Evolutionary conservation across 2,113 vertebrate species (phyloP).

Genomic region (Otis tarda): DNA sequence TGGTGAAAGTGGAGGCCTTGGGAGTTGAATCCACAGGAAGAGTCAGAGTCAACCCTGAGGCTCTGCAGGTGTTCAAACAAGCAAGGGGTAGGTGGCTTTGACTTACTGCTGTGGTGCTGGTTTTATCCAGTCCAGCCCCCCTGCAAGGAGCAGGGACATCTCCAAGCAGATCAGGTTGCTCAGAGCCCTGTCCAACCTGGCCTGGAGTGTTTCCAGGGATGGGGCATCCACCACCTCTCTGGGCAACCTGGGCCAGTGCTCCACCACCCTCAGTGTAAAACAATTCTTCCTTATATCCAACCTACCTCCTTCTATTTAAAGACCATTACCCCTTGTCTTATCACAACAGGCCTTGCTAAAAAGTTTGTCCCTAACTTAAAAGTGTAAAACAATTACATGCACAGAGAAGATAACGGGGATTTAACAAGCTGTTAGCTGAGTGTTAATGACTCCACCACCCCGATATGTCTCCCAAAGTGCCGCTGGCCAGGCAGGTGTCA

Average conservation of each 20-base stretch:
- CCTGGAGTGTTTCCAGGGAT: too few relatives aligned
- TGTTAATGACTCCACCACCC: background rate
- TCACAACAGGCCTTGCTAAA: too few relatives aligned
- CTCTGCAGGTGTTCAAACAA: constrained; percentile 83
- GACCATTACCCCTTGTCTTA: too few relatives aligned
- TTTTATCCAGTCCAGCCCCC: background rate
- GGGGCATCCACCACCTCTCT: too few relatives aligned
- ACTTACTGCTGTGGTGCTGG: background rate
- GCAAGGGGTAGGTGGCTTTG: constrained; percentile 84
- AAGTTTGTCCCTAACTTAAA: background rate
- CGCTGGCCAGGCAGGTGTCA: background rate
- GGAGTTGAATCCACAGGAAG: constrained; percentile 75
- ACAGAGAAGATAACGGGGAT: background rate
- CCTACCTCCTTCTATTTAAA: too few relatives aligned
- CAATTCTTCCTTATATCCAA: too few relatives aligned
- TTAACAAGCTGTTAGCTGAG: background rate
- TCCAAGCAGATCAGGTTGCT: too few relatives aligned
- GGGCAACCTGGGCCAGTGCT: too few relatives aligned
- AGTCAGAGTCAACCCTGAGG: constrained; percentile 85
- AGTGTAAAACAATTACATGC: background rate
- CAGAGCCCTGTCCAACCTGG: too few relatives aligned
- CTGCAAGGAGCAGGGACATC: too few relatives aligned
- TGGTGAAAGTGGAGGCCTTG: constrained; percentile 82
- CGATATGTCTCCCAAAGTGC: background rate
- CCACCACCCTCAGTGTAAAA: too few relatives aligned